Evolutionary conservation across 2,797 vertebrate species (phyloP).

Genomic region (Smutsia gigantea): DNA sequence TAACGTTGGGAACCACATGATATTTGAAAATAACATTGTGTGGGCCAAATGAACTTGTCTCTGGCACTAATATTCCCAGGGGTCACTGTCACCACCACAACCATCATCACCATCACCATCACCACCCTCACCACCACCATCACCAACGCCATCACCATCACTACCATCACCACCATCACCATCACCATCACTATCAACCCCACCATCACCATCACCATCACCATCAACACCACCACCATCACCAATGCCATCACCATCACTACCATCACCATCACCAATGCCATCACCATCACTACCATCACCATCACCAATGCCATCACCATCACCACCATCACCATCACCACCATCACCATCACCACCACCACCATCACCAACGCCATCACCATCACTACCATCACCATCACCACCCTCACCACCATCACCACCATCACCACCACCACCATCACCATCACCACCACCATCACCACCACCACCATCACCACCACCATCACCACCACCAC

Average conservation of each 20-base stretch:
- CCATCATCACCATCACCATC: neutral
- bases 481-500: neutral
- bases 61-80: neutral
- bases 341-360: neutral
- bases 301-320: neutral
- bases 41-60: neutral
- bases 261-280: neutral
- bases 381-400: neutral
- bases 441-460: neutral
- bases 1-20: neutral
- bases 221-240: neutral
- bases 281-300: neutral
- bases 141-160: neutral
- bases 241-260: too few relatives aligned
- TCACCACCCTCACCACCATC: neutral
- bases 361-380: too few relatives aligned
- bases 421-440: too few relatives aligned
- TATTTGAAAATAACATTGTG: neutral
- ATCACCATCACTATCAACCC: too few relatives aligned
- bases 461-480: neutral
- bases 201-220: too few relatives aligned
- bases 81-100: neutral
- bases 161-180: too few relatives aligned
- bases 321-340: neutral
- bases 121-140: too few relatives aligned